Evolutionary conservation across 1,140 invertebrate genomes (phyloP), one percentile per base, ranked within the genome.

Genomic region (Heterodera carotae): DNA sequence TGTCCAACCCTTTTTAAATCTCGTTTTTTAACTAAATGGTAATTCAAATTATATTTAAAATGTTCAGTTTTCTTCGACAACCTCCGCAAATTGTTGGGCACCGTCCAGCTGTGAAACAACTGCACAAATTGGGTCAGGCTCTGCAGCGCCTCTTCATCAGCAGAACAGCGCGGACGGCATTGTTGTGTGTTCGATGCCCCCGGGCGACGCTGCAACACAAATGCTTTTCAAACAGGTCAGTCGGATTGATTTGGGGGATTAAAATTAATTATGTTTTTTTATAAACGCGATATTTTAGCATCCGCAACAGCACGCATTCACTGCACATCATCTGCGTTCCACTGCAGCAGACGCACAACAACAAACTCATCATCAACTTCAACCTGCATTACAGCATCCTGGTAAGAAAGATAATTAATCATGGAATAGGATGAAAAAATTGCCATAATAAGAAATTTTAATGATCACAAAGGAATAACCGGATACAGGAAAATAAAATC

Each of bases 221-320:
- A 66, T 66, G 62, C 62, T 31, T 34, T 66, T 66, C 62, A 66
- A 66, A 66, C 27, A 31, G 62, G 62, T 27, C 27, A 66, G 22
- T 62, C 4, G 4, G 3, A 10, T 7, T 10, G 2, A 25, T 27
- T 27, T 0, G 33, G 27, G 25, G n/a, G 62, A 15, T 31, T 12
- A 27, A 66, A 66, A 27, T 34, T 31, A 12, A 66, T 29, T 29
- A 27, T n/a, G n/a, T 62, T 7, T 8, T 8, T 8, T 22, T 31
- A 62, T 10, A 62, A 62, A 62, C 7, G 22, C 29, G 29, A 25
- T 1, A 8, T 5, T 62, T 25, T 25, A 56, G 48, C 48, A 56
- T 56, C 48, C 48, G n/a, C n/a, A n/a, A 56, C 48, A 56, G 18
- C 48, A 56, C 18, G 48, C 48, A 22, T 56, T 56, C 48, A 56